A percentile compares a stretch with the other conserved stretches of the same genome.
phyloP scores from a whole-genome alignment of 1,140 invertebrate species.

The Drosophila navojoa region DNA sequence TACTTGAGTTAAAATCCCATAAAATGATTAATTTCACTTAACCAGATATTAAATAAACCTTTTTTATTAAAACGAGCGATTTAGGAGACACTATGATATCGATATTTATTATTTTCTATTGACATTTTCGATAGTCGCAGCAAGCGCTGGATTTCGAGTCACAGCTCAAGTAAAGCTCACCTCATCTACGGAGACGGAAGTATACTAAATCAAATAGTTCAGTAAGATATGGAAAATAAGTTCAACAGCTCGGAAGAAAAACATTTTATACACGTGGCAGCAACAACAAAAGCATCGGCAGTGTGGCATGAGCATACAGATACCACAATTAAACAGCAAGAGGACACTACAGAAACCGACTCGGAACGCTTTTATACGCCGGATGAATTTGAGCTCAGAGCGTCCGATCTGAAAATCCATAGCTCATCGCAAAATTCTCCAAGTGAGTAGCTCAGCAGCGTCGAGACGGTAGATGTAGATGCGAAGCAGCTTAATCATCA shows the following conservation, averaged over 20 bases:
- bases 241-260: slow-evolving; percentile 32
- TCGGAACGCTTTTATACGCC: not conserved
- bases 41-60: too few species aligned
- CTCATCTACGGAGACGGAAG: not conserved
- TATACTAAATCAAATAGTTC: slow-evolving; percentile 19
- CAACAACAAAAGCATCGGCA: not conserved
- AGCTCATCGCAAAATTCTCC: too few species aligned
- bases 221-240: slow-evolving; percentile 50
- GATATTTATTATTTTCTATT: too few species aligned
- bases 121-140: too few species aligned
- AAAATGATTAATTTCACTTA: too few species aligned
- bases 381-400: not conserved
- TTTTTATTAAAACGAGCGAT: too few species aligned
- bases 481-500: not conserved
- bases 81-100: too few species aligned
- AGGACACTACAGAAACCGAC: not conserved
- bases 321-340: not conserved
- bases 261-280: not conserved
- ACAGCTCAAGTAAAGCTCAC: too few species aligned
- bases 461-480: not conserved
- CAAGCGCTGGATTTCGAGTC: too few species aligned
- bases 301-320: not conserved
- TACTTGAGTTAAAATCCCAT: too few species aligned
- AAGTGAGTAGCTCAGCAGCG: not conserved
- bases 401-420: not conserved